Evolutionary conservation across 1,140 invertebrate species (phyloP), one percentile per base, ranked within the genome.

Genomic region (Aporrectodea caliginosa): DNA sequence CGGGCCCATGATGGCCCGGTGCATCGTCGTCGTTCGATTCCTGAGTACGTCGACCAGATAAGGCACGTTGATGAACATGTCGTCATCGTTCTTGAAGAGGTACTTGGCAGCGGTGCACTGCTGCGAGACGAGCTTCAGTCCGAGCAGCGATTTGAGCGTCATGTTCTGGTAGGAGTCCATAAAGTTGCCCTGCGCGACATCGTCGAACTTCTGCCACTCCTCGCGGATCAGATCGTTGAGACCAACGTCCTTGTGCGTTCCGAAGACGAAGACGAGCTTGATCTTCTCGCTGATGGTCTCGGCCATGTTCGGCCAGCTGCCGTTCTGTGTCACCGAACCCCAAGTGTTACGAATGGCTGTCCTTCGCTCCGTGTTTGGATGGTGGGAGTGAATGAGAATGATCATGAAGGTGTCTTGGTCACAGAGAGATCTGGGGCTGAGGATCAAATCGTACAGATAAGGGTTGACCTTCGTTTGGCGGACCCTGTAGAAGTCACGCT

Each of bases 11-110:
- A 80, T 78, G 1, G 69, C 69, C 27, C 79, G 22, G 12, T 27
- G 27, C n/a, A n/a, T n/a, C 27, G 68, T 58, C 0, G 73, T 34
- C 2, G 16, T 33, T 22, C 68, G 69, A 22, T 58, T 58, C 22
- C 22, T 22, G n/a, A 82, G 75, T 29, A 85, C 30, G 16, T 75
- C 70, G 31, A 92, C 92, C 12, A 80, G 35, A n/a, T 73, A 72
- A 29, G 79, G 79, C 6, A 95, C 84, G 87, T 95, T 93, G 30
- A 95, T 90, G 35, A 94, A 92, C 80, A 93, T 93, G 85, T 97
- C 95, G 87, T 96, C 94, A 86, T 97, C 95, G 86, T 94, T 92
- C 90, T 97, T 97, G 12, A 96, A 90, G 14, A 96, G 90, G 83
- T 91, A 93, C 79, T 91, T 89, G 0, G 91, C 90, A 30, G 90